Evolutionary conservation across 2,113 vertebrate genomes (phyloP), one percentile per base, ranked within the genome.

Genomic region (Entomyzon cyanotis): DNA sequence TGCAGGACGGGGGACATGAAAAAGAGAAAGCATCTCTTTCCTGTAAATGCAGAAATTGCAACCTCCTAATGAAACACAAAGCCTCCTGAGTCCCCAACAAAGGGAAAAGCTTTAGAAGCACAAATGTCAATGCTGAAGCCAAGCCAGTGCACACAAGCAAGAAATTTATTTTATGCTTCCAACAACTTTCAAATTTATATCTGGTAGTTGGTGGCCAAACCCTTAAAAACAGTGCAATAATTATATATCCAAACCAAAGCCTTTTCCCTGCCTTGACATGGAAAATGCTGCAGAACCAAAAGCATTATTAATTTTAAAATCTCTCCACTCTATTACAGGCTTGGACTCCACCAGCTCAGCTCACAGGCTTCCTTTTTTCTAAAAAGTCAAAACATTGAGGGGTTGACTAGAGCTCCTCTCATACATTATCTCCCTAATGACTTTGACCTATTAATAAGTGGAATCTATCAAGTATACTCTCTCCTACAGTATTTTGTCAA

Each of bases 361-460:
- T 82, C 92, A 39, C 15, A 68, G 47, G 19, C 76, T 84, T 92
- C 53, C n/a, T 52, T 84, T 83, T 49, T 22, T 63, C 82, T 91
- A 80, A 94, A 94, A 90, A 90, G 79, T 64, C 79, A 93, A 95
- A 96, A 96, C 58, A 89, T 64, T 0, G 20, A 93, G 73, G 85
- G 77, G 56, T n/a, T 90, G 85, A 87, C 75, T 7, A 39, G 5
- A 93, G 73, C 79, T 81, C 53, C 75, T 58, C 88, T 95, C 93
- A 94, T 93, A 93, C 83, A 89, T 95, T 93, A 96, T 81, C 83
- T 96, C 83, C 90, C 92, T 96, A 96, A 97, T 94, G 92, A 96
- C 92, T 95, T 91, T 95, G 95, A 96, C 95, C 87, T 95, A 95
- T 84, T 96, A 97, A 89, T 96, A 96, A 96, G 88, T 84, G 80